These are phyloP conservation scores for Phyllostomus discolor DNA, from an alignment of 2,113 vertebrate genomes.

Conservation along the genomic window DNA sequence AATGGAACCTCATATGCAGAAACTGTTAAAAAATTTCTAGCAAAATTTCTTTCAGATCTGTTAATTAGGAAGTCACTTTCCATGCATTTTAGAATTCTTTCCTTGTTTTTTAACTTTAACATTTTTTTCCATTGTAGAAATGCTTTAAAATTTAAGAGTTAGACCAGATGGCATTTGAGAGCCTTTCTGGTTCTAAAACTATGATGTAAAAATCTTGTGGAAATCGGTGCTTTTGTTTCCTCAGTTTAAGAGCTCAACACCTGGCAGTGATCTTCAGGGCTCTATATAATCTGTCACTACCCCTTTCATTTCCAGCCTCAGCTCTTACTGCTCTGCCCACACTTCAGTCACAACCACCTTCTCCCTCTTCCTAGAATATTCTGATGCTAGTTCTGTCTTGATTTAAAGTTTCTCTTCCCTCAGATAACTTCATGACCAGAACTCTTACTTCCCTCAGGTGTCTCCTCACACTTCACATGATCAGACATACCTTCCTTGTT, in stretches of 20 bases:
- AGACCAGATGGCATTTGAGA: constrained; percentile 39
- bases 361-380: background rate
- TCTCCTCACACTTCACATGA: background rate
- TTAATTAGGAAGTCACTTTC: constrained; percentile 14
- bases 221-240: background rate
- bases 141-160: constrained; percentile 23
- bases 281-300: background rate
- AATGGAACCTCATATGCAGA: constrained; percentile 21
- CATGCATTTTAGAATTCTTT: background rate
- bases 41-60: constrained; percentile 31
- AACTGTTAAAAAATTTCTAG: constrained; percentile 33
- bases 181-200: constrained; percentile 10
- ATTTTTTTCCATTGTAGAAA: constrained; percentile 1
- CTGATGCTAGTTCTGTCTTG: background rate
- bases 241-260: background rate
- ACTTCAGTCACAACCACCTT: background rate
- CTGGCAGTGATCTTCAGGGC: background rate
- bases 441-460: background rate
- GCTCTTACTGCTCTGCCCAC: background rate
- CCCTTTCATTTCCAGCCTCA: background rate
- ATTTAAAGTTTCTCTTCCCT: background rate
- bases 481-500: background rate
- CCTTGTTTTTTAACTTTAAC: background rate
- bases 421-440: background rate
- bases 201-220: background rate